A percentile compares a stretch with the other conserved stretches of the same genome.
Conservation (phyloP, 1,140 invertebrate species). For the Solenopsis invicta region DNA sequence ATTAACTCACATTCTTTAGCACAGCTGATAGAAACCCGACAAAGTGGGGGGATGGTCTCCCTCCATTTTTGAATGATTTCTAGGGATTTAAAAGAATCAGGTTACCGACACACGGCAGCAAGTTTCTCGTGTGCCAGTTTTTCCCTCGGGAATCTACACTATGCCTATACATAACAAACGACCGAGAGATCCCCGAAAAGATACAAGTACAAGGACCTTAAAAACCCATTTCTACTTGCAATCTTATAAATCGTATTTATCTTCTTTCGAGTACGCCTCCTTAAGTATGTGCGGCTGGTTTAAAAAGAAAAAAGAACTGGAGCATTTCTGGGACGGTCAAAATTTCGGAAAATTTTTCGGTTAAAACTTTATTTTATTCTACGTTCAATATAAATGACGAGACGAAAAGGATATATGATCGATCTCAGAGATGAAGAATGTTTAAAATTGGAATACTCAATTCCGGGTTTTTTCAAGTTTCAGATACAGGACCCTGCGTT, state of each 20-base stretch:
- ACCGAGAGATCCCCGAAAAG: background rate
- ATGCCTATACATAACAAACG: background rate
- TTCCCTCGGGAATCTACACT: conserved; percentile 3
- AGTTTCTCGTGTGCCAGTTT: conserved; percentile 15
- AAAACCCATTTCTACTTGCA: background rate
- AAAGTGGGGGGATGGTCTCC: conserved; percentile 55
- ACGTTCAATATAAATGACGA: conserved; percentile 24
- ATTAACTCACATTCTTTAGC: conserved; percentile 72
- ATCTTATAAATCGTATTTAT: conserved; percentile 13
- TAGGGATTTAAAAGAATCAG: conserved; percentile 78
- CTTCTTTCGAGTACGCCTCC: conserved; percentile 20
- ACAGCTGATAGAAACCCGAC: conserved; percentile 60
- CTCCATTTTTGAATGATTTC: conserved; percentile 81
- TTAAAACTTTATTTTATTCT: conserved; percentile 42
- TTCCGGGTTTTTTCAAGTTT: background rate
- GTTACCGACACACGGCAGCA: conserved; percentile 8
- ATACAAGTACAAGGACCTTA: background rate
- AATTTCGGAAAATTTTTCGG: conserved; percentile 18
- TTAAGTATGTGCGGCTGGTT: background rate
- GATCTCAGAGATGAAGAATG: background rate
- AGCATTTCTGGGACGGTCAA: background rate
- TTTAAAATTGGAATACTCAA: conserved; percentile 9
- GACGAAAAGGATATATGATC: background rate
- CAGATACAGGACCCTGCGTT: background rate
- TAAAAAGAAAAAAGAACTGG: conserved; percentile 9